Conservation (phyloP, 2,888 invertebrate genomes). For the Galerucella pusilla region DNA sequence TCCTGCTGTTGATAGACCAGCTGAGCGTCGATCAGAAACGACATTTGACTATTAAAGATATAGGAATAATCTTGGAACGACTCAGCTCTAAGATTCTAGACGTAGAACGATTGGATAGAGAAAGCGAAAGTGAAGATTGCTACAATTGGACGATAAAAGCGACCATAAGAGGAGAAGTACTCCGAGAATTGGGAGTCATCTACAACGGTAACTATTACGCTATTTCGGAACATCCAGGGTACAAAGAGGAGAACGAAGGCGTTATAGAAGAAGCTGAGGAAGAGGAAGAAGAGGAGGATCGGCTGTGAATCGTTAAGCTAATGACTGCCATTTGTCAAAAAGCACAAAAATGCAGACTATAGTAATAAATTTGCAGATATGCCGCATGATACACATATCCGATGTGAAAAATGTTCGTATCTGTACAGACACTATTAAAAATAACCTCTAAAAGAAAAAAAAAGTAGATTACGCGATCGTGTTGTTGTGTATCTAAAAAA, state of each 20-base stretch:
- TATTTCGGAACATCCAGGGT: slow-evolving; percentile 94
- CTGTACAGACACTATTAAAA: slow-evolving; percentile 38
- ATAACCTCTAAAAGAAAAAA: slow-evolving; percentile 21
- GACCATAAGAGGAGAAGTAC: slow-evolving; percentile 90
- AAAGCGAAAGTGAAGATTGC: slow-evolving; percentile 92
- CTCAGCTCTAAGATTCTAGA: slow-evolving; percentile 93
- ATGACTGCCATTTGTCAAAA: slow-evolving; percentile 54
- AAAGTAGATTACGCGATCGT: slow-evolving; percentile 23
- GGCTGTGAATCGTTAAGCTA: slow-evolving; percentile 60
- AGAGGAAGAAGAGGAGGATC: slow-evolving; percentile 82
- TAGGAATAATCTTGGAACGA: slow-evolving; percentile 92
- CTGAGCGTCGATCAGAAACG: slow-evolving; percentile 92
- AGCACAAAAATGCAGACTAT: slow-evolving; percentile 56
- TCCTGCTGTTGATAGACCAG: slow-evolving; percentile 92
- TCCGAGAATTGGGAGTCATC: slow-evolving; percentile 91
- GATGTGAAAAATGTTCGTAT: slow-evolving; percentile 56
- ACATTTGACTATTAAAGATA: slow-evolving; percentile 93
- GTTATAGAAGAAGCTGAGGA: slow-evolving; percentile 86
- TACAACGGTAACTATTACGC: slow-evolving; percentile 96
- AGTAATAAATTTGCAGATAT: slow-evolving; percentile 56
- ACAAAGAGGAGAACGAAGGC: slow-evolving; percentile 90
- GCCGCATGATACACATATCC: slow-evolving; percentile 62
- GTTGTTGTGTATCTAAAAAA: slow-evolving; percentile 26
- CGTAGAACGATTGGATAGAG: slow-evolving; percentile 91
- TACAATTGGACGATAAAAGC: slow-evolving; percentile 98